These are phyloP conservation scores for Atherinosoma microstoma DNA, from an alignment of 2,797 vertebrate species.

Conservation along the genomic window DNA sequence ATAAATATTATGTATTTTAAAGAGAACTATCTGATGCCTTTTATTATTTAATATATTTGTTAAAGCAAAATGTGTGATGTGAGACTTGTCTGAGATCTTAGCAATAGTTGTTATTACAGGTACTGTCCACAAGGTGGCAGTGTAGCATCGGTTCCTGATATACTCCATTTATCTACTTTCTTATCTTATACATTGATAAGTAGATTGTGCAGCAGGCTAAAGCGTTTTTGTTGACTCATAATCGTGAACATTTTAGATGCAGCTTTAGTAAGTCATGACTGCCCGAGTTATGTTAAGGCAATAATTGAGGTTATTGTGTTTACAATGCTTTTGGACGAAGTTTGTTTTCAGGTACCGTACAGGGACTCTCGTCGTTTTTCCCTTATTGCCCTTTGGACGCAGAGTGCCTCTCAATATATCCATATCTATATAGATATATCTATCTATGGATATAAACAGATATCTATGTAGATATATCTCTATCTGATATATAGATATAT, in stretches of 20 bases:
- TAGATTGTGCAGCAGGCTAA: not conserved
- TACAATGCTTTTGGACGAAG: no score
- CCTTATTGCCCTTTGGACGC: no score
- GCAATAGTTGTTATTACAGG: not conserved
- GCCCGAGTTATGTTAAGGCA: no score
- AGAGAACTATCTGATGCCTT: slow-evolving; percentile 13
- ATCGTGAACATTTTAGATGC: not conserved
- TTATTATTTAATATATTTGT: slow-evolving; percentile 23
- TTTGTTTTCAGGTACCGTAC: no score
- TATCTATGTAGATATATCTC: no score
- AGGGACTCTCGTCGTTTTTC: no score
- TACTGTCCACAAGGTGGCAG: slow-evolving; percentile 45
- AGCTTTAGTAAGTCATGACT: no score
- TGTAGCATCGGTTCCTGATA: slow-evolving; percentile 3
- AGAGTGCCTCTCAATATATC: no score
- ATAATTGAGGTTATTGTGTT: no score
- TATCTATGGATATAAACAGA: no score
- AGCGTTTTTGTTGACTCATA: not conserved
- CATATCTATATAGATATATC: no score
- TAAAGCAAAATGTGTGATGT: not conserved
- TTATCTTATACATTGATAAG: not conserved
- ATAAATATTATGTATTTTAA: slow-evolving; percentile 79
- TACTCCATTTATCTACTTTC: not conserved
- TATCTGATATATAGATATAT: not conserved
- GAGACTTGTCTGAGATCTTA: not conserved